Conservation (phyloP, 2,113 vertebrate genomes). For the Vulpes vulpes region DNA sequence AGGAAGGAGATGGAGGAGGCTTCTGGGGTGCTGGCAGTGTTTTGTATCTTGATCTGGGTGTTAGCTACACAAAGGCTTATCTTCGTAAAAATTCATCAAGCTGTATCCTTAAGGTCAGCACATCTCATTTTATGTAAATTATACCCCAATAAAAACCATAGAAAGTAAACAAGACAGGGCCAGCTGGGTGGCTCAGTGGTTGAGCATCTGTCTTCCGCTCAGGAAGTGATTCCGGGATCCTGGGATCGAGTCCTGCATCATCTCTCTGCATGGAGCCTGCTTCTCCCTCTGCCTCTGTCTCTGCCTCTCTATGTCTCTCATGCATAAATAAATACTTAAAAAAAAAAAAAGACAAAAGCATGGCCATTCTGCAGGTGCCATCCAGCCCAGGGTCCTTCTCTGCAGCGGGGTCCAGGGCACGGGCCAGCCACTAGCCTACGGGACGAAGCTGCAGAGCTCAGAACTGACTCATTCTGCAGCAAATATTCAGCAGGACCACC, state of each 20-base stretch:
- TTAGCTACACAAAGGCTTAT: neutral
- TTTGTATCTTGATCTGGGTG: neutral
- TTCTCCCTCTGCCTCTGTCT: too few species aligned
- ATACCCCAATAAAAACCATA: neutral
- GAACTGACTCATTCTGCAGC: neutral
- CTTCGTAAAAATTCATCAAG: neutral
- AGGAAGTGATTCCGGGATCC: too few species aligned
- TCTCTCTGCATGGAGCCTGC: too few species aligned
- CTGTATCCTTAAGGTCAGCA: neutral
- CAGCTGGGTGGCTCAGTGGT: too few species aligned
- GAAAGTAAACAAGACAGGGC: neutral
- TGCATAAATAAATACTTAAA: too few species aligned
- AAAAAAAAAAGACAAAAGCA: neutral
- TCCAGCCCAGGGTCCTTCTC: neutral
- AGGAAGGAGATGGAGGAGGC: neutral
- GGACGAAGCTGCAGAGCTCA: neutral
- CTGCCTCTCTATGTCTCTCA: too few species aligned
- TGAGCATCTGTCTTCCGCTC: too few species aligned
- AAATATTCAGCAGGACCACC: neutral
- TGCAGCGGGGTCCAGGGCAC: accelerated
- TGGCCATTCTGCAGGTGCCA: neutral
- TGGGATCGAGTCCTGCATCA: too few species aligned
- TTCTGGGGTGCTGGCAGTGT: neutral
- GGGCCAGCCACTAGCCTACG: neutral
- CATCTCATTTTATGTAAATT: neutral